Percentiles rank a stretch among this genome's conserved stretches.
These are phyloP conservation scores for Apistogramma diplotaenia DNA, from an alignment of 2,113 vertebrate species.

Conservation along the genomic window DNA sequence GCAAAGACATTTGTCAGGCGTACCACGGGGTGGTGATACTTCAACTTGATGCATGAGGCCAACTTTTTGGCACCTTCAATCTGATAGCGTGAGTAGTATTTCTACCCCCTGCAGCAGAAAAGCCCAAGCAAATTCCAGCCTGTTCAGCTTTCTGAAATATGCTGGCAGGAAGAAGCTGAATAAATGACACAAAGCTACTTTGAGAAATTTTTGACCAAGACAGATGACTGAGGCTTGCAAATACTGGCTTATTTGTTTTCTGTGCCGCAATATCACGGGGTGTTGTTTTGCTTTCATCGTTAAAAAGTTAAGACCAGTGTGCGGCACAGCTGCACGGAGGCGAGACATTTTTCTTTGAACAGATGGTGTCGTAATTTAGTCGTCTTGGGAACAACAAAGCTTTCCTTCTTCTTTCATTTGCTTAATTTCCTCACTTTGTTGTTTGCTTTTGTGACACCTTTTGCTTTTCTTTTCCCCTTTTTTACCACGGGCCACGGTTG, in stretches of 20 bases:
- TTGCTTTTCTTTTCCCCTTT: background rate
- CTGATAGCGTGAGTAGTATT: conserved; percentile 49
- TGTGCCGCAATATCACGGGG: background rate
- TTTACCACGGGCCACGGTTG: background rate
- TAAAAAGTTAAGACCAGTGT: conserved; percentile 28
- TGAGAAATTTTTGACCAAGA: conserved; percentile 32
- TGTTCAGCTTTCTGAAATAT: conserved; percentile 47
- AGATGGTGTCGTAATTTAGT: conserved; percentile 48
- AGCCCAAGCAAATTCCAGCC: conserved; percentile 39
- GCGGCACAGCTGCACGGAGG: conserved; percentile 43
- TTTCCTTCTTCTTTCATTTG: conserved; percentile 18
- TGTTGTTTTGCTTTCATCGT: conserved; percentile 34
- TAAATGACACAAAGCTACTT: conserved; percentile 43
- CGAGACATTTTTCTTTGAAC: conserved; percentile 36
- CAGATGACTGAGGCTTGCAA: conserved; percentile 33
- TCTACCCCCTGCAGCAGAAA: conserved; percentile 42
- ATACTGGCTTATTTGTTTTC: conserved; percentile 42
- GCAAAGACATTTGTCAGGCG: conserved; percentile 40
- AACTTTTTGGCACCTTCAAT: conserved; percentile 38
- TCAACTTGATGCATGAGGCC: conserved; percentile 56
- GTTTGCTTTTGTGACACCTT: conserved; percentile 15
- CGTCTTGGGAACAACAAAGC: conserved; percentile 28
- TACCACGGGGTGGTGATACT: conserved; percentile 25
- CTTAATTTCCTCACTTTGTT: conserved; percentile 28
- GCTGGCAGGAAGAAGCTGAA: conserved; percentile 37